phyloP scores from a whole-genome alignment of 30 jellyfish, hydroid and myxozoan species.

The Sanderia malayensis region DNA sequence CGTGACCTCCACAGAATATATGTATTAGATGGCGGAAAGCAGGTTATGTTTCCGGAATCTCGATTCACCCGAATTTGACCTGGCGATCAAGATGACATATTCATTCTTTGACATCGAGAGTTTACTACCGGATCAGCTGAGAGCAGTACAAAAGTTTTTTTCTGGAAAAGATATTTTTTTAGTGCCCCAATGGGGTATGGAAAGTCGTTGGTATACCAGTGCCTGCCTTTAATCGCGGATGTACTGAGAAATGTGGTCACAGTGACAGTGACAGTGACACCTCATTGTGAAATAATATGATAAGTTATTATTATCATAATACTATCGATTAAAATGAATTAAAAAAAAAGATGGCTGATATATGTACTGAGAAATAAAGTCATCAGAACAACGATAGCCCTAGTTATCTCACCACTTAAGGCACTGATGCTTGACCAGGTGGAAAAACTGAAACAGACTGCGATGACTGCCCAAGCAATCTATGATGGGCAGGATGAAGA shows the following conservation, averaged over 20 bases:
- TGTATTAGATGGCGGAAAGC: constrained; percentile 4
- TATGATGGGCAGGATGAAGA: constrained; percentile 17
- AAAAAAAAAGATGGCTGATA: too few species aligned
- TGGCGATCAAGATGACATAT: constrained; percentile 8
- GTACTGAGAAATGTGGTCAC: background rate
- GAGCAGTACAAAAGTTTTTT: constrained; percentile 4
- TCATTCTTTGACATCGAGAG: constrained; percentile 1
- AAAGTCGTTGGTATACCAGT: constrained; percentile 26
- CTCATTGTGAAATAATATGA: too few species aligned
- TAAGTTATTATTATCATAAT: too few species aligned
- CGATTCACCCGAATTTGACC: constrained; percentile 9
- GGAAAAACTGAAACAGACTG: constrained; percentile 3
- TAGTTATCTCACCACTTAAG: constrained; percentile 30
- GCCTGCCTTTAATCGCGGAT: constrained; percentile 31
- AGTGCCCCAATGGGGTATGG: constrained; percentile 35
- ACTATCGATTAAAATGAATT: too few species aligned
- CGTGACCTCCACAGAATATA: too few species aligned
- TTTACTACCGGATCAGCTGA: constrained; percentile 10
- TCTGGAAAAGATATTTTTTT: constrained; percentile 15
- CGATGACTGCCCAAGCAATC: constrained; percentile 15
- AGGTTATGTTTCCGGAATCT: background rate
- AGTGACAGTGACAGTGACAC: constrained; percentile 1
- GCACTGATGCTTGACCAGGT: constrained; percentile 23
- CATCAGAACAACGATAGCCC: constrained; percentile 5
- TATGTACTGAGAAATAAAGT: constrained; percentile 7